Conservation (phyloP, 2,797 vertebrate genomes). For the Falco novaeseelandiae region DNA sequence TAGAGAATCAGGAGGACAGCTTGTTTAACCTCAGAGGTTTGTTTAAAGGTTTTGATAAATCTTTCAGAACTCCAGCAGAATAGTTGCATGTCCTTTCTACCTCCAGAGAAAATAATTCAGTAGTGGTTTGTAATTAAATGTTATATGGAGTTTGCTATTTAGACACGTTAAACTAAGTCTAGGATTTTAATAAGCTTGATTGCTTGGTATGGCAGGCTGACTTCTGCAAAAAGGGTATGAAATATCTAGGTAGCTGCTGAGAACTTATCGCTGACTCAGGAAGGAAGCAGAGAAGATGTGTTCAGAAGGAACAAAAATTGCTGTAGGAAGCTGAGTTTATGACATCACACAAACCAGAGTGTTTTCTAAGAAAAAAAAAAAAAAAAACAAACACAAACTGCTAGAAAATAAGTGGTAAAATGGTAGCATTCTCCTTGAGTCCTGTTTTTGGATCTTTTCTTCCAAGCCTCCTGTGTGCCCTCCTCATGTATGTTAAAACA, state of each 20-base stretch:
- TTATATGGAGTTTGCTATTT: background rate
- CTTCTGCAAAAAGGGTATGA: background rate
- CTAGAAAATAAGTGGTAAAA: background rate
- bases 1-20: background rate
- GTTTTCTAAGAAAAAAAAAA: background rate
- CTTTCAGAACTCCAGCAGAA: background rate
- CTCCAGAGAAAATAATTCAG: background rate
- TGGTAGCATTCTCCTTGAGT: background rate
- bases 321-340: background rate
- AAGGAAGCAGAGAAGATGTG: background rate
- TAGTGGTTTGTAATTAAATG: background rate
- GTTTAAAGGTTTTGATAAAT: background rate
- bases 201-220: background rate
- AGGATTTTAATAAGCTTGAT: background rate
- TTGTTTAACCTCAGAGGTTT: background rate
- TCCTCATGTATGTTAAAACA: background rate
- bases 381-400: background rate
- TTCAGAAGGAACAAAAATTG: background rate
- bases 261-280: background rate
- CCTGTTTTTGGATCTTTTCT: background rate
- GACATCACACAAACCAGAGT: background rate
- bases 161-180: background rate
- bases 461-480: background rate
- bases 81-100: background rate
- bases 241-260: background rate